Evolutionary conservation across 2,113 vertebrate genomes (phyloP).

Genomic region (Lepus timidus): DNA sequence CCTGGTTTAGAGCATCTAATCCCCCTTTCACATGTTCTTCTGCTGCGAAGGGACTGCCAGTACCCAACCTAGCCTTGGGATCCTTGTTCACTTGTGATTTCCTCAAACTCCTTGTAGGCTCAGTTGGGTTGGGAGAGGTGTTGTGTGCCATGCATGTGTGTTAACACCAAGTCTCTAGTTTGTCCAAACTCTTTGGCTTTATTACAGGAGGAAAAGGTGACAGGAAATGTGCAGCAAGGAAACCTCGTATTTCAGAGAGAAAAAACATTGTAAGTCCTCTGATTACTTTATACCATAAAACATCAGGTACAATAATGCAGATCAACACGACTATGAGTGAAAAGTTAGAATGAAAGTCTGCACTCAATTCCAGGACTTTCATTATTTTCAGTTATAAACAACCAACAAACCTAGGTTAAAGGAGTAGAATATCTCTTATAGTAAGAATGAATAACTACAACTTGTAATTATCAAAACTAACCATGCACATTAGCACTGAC

Average conservation of each 20-base stretch:
- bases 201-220: background rate
- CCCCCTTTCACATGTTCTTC: background rate
- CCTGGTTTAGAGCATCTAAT: background rate
- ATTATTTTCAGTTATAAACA: conserved; percentile 28
- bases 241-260: background rate
- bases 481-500: background rate
- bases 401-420: background rate
- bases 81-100: background rate
- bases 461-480: conserved; percentile 19
- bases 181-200: background rate
- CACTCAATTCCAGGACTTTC: background rate
- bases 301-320: background rate
- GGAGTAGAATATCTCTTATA: background rate
- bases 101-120: background rate
- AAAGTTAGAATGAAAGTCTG: background rate
- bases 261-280: background rate
- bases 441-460: background rate
- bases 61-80: background rate
- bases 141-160: background rate
- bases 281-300: background rate
- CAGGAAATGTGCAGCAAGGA: background rate
- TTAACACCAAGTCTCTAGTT: background rate
- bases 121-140: background rate
- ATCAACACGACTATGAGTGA: background rate
- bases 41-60: background rate